phyloP scores from a whole-genome alignment of 2,113 vertebrate species.

The Pteropus alecto region DNA sequence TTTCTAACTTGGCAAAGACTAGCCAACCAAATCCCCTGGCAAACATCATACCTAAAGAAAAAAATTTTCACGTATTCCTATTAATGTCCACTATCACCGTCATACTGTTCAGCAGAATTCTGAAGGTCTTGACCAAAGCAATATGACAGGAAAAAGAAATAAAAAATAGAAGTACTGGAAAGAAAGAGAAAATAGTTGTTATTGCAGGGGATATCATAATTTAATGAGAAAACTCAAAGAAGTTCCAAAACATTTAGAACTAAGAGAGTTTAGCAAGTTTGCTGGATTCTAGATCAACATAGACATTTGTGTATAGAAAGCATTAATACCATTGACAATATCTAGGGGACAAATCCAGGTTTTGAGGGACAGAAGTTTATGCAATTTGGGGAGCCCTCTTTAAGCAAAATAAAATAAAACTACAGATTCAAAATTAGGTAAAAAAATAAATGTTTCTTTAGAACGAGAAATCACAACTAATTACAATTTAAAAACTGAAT shows the following conservation, averaged over 20 bases:
- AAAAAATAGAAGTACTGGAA: not conserved
- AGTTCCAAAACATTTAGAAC: not conserved
- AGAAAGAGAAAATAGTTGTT: not conserved
- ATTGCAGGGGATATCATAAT: not conserved
- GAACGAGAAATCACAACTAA: not conserved
- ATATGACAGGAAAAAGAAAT: not conserved
- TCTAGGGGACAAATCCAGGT: not conserved
- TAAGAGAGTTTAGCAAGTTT: not conserved
- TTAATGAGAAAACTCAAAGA: not conserved
- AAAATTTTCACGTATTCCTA: not conserved
- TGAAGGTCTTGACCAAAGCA: not conserved
- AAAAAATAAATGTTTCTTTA: not conserved
- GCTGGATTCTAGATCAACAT: not conserved
- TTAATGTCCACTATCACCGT: not conserved
- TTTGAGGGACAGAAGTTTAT: not conserved
- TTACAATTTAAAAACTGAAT: not conserved
- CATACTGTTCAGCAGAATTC: not conserved
- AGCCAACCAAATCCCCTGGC: not conserved
- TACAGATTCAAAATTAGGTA: not conserved
- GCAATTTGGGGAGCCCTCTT: not conserved
- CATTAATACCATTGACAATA: not conserved
- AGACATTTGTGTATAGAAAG: not conserved
- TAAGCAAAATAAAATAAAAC: constrained; percentile 10
- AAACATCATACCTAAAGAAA: not conserved
- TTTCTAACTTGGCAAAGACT: not conserved